A percentile compares a stretch with the other conserved stretches of the same genome.
phyloP scores from a whole-genome alignment of 2,113 vertebrate genomes.

The Myxocyprinus asiaticus region DNA sequence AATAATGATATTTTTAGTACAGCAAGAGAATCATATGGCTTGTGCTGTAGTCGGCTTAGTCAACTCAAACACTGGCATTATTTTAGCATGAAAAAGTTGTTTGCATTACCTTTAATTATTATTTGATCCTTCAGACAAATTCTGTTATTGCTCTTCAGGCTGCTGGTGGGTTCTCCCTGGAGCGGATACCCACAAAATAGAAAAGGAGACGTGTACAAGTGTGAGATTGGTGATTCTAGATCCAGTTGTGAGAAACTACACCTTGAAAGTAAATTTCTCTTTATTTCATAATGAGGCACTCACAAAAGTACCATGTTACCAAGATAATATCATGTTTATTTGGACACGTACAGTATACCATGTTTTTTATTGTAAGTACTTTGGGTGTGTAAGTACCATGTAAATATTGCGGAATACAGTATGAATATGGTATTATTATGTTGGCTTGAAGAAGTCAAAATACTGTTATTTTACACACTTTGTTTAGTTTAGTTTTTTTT shows the following conservation, averaged over 20 bases:
- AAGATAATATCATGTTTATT: neutral
- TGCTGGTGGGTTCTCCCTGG: constrained; percentile 83
- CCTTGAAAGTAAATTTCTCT: constrained; percentile 70
- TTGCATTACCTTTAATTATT: too few relatives aligned
- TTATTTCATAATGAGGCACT: neutral
- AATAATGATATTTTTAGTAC: too few relatives aligned
- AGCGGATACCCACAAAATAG: constrained; percentile 78
- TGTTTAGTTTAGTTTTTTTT: too few relatives aligned
- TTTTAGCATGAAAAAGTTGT: too few relatives aligned
- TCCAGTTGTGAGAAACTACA: constrained; percentile 74
- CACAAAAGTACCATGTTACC: too few relatives aligned
- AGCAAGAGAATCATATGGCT: too few relatives aligned
- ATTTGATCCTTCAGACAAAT: neutral
- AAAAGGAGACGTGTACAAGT: constrained; percentile 82
- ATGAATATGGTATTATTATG: neutral
- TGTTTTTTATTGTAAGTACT: neutral
- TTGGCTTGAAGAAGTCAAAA: too few relatives aligned
- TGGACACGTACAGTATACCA: neutral
- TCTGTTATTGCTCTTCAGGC: constrained; percentile 62
- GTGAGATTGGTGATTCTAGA: constrained; percentile 57
- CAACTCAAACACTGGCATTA: too few relatives aligned
- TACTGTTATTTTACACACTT: too few relatives aligned
- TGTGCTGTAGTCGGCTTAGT: neutral
- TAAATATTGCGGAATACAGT: neutral
- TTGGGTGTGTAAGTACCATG: neutral